A percentile compares a stretch with the other conserved stretches of the same genome.
Evolutionary conservation across 1,140 invertebrate genomes (phyloP).

Genomic region (Dysdera silvatica): DNA sequence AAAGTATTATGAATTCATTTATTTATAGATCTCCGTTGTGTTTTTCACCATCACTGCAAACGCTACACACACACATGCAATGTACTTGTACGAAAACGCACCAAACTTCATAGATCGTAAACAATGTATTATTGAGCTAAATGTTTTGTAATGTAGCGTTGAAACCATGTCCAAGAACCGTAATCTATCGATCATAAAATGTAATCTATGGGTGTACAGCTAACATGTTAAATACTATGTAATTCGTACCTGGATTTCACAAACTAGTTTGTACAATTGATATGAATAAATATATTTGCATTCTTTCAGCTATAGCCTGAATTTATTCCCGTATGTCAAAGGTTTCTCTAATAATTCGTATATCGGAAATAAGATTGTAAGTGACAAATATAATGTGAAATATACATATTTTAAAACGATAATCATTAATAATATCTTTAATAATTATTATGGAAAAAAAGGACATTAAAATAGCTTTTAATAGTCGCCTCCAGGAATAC

Average conservation of each 20-base stretch:
- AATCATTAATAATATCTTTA: no score
- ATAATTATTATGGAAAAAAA: no score
- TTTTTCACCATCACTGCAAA: not conserved
- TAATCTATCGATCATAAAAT: conserved; percentile 7
- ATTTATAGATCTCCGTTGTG: not conserved
- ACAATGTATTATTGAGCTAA: not conserved
- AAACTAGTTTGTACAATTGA: conserved; percentile 27
- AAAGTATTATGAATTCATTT: not conserved
- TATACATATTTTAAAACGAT: no score
- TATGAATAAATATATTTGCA: conserved; percentile 29
- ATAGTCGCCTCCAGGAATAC: no score
- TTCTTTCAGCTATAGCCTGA: conserved; percentile 12
- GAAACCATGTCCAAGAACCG: not conserved
- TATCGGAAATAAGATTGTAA: no score
- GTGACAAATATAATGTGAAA: no score
- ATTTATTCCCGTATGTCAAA: not conserved
- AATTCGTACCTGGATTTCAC: conserved; percentile 16
- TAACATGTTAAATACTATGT: conserved; percentile 19
- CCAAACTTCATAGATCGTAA: not conserved
- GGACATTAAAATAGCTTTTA: no score
- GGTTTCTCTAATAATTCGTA: no score
- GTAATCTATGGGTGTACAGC: conserved; percentile 14
- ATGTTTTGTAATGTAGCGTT: not conserved
- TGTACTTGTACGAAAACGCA: not conserved
- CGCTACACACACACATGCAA: not conserved